Evolutionary conservation across 2,888 invertebrate species (phyloP), one percentile per base, ranked within the genome.

Genomic region (Tuberolachnus salignus): DNA sequence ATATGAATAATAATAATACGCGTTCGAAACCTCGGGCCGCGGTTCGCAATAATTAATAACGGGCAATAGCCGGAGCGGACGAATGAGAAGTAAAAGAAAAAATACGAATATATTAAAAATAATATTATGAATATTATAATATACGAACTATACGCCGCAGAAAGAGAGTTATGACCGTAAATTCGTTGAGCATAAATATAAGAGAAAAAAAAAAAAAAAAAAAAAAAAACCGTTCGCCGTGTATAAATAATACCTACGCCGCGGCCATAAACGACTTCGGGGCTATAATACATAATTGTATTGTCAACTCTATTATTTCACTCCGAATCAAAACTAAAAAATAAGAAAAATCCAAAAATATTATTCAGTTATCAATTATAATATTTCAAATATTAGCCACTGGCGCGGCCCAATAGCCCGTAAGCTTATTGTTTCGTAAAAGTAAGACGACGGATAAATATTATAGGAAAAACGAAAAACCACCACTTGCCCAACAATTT

Each of bases 111-210:
- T 9, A 42, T 63, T 63, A 16, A 14, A 51, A 4, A 10, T 55
- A 55, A 10, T n/a, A 34, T 59, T 34, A 21, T 16, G 14, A 44
- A 46, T 64, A 46, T 46, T 16, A 64, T 44, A n/a, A 64, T 6
- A 21, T 14, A 64, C 3, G 10, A 9, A 69, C 51, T 23, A 57
- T n/a, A 42, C 44, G 26, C 46, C 14, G 14, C 9, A 46, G 9
- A 14, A 13, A 70, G 55, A 55, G 55, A 59, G 44, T 71, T 57
- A 71, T 71, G 21, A 8, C 46, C 57, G 23, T 71, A 26, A 71
- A 46, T 71, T 46, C 23, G 57, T 71, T 8, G n/a, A 46, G 57
- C 57, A n/a, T 71, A 46, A 71, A 57, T 57, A 26, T n/a, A 23
- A n/a, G 26, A 26, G 11, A 19, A 11, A 63, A 23, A 23, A 57